phyloP scores from a whole-genome alignment of 2,888 invertebrate genomes.

The Neoitamus cyanurus region DNA sequence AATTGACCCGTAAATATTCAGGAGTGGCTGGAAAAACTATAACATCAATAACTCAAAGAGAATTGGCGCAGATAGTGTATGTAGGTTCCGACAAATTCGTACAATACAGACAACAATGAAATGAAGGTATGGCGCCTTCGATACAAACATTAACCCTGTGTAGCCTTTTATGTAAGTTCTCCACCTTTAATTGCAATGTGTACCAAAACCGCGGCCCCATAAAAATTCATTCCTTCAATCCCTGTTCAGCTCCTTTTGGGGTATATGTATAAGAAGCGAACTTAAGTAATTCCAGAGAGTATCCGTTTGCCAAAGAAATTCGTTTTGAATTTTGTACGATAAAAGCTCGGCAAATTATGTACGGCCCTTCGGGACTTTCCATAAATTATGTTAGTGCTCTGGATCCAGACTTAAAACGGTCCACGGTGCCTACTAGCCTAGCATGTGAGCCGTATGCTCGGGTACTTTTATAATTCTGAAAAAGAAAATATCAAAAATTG shows the following conservation, averaged over 20 bases:
- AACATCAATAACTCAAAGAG: neutral
- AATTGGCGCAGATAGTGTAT: neutral
- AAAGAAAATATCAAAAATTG: neutral
- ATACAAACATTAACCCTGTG: neutral
- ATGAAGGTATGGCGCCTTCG: neutral
- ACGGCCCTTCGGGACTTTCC: neutral
- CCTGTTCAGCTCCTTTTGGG: neutral
- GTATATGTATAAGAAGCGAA: neutral
- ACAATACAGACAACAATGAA: neutral
- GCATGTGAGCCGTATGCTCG: neutral
- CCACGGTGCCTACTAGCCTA: neutral
- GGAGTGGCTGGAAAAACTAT: neutral
- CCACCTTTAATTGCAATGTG: neutral
- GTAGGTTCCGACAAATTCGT: neutral
- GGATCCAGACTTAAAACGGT: neutral
- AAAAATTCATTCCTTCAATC: neutral
- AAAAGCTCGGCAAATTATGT: slow-evolving; percentile 22
- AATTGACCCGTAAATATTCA: neutral
- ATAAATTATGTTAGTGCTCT: slow-evolving; percentile 12
- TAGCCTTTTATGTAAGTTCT: neutral
- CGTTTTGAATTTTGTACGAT: neutral
- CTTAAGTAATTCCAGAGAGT: neutral
- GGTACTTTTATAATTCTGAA: slow-evolving; percentile 20
- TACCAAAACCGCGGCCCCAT: neutral
- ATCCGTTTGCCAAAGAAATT: neutral